A percentile compares a stretch with the other conserved stretches of the same genome.
Evolutionary conservation across 2,113 vertebrate genomes (phyloP).

Genomic region (Hippocampus mohnikei): DNA sequence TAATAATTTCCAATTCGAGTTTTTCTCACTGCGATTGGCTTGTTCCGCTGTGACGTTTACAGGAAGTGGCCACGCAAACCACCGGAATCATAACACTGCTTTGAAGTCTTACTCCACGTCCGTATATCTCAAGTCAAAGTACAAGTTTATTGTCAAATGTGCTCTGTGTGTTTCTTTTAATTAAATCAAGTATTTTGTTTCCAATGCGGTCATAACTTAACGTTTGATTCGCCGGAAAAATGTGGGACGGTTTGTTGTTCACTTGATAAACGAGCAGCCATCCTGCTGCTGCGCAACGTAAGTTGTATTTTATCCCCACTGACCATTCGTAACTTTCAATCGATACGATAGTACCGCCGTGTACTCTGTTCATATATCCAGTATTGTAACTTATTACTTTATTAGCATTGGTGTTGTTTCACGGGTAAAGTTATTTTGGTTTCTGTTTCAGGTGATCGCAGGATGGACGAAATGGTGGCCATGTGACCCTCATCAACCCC

Average conservation of each 20-base stretch:
- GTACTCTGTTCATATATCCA: neutral
- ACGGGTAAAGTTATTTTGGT: neutral
- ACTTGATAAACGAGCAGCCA: slow-evolving; percentile 9
- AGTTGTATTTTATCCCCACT: slow-evolving; percentile 6
- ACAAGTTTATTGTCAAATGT: too few relatives aligned
- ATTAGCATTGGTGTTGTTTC: neutral
- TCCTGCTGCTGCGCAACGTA: slow-evolving; percentile 31
- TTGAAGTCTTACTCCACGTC: neutral
- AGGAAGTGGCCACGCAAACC: slow-evolving; percentile 54
- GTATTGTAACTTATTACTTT: neutral
- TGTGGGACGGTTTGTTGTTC: neutral
- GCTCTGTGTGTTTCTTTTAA: neutral
- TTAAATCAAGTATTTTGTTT: neutral
- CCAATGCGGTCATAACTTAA: too few relatives aligned
- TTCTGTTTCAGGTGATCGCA: slow-evolving; percentile 53
- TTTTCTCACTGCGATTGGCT: slow-evolving; percentile 37
- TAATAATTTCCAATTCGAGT: too few relatives aligned
- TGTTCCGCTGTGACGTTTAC: slow-evolving; percentile 28
- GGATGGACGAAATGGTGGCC: slow-evolving; percentile 14
- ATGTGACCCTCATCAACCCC: slow-evolving; percentile 46
- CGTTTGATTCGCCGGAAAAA: neutral
- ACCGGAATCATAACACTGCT: slow-evolving; percentile 53
- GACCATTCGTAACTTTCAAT: neutral
- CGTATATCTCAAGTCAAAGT: neutral
- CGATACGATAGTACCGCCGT: neutral